These are phyloP conservation scores for Thereva nobilitata DNA, from an alignment of 2,888 invertebrate genomes.

Conservation along the genomic window DNA sequence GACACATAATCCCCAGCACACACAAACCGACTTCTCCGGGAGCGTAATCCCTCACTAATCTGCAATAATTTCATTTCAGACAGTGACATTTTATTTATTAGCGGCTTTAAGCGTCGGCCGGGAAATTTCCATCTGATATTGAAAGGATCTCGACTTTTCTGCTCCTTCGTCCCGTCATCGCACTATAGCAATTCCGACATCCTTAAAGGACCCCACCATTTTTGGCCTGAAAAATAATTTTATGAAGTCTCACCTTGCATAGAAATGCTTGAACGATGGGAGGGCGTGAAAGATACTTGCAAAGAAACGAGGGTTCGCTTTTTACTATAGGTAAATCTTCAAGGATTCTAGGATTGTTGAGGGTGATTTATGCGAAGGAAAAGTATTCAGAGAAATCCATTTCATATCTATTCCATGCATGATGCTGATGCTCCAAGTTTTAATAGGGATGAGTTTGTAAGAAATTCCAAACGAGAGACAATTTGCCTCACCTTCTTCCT, in stretches of 20 bases:
- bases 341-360: conserved; percentile 18
- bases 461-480: too few species aligned
- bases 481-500: too few species aligned
- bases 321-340: conserved; percentile 20
- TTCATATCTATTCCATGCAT: not conserved
- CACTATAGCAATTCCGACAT: too few species aligned
- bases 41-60: conserved; percentile 29
- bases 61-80: conserved; percentile 30
- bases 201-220: too few species aligned
- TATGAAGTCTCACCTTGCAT: conserved; percentile 30
- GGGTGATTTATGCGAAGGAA: conserved; percentile 22
- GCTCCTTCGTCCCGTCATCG: too few species aligned
- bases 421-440: not conserved
- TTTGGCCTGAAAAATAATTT: conserved; percentile 18
- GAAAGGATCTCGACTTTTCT: conserved; percentile 1
- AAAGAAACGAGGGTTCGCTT: conserved; percentile 1
- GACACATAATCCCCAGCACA: conserved; percentile 12
- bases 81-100: conserved; percentile 33
- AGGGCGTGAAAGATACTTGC: conserved; percentile 1
- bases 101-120: conserved; percentile 24
- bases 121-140: not conserved
- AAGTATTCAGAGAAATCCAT: conserved; percentile 16
- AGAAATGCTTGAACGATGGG: not conserved
- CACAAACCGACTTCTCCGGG: conserved; percentile 17
- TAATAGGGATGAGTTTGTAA: not conserved